Base-by-base conservation (phyloP, 2,113 vertebrate species). In the Colius striatus region DNA sequence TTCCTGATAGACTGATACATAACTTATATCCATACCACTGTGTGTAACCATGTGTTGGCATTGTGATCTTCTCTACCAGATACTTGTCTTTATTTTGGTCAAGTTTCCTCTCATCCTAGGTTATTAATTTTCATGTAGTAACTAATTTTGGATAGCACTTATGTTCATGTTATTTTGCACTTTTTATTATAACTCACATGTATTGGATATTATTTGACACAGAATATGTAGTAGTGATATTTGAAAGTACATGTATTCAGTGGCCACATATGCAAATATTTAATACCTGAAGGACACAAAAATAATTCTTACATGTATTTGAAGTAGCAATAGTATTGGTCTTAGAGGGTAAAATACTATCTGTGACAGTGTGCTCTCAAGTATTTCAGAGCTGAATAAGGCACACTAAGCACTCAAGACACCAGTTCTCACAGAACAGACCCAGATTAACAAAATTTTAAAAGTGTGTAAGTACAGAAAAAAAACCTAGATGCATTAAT, bases 361-460 rank as follows among this genome's bases (percentile, higher is more conserved):
- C 66, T 53, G 47, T 85, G 51, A 48, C 62, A 85, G 75, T 58
- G 78, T 79, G 67, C 30, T 89, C 43, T 81, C 26, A 73, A 73
- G 71, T 88, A 55, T 93, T 92, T 80, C 78, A 94, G 86, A 75
- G 72, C 58, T 95, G 81, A 72, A 89, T 82, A 41, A 54, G 50
- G 32, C 63, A 73, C 1, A 4, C 47, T 91, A 58, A 91, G 26
- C 81, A 83, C 6, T 43, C 74, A 77, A 76, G 84, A 48, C 47
- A 84, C 19, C 54, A 87, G 20, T 66, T 91, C 53, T 89, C 76
- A 73, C 29, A 91, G 43, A 66, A 66, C 58, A 92, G 48, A 43
- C 78, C 45, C 51, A 94, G 74, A 34, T 90, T 85, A 91, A 84
- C 34, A 61, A 80, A 87, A 45, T 55, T 16, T 8, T 18, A 32